Base-by-base conservation (phyloP, 2,888 invertebrate genomes). In the Digitonthophagus gazella region DNA sequence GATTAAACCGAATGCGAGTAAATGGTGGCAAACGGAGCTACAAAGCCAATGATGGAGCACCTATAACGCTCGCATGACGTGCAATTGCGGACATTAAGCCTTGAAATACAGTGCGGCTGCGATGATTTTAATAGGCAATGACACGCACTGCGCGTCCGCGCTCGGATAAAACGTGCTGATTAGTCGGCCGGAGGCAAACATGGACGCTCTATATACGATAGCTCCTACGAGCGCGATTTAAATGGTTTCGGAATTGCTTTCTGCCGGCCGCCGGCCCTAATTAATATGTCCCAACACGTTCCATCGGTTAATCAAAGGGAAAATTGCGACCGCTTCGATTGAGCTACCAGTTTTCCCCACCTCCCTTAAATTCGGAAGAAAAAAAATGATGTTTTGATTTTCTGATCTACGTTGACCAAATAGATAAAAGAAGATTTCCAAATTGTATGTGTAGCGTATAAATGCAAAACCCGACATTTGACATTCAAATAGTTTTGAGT, bases 81-180 rank as follows among this genome's bases (percentile, higher is more conserved):
- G 78, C 78, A 79, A 78, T 61, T 65, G 78, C 80, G 75, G 77
- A 77, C 78, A 78, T 79, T 78, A 78, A 77, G 78, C 76, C 61
- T 61, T 77, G 77, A 78, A 79, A 78, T 78, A 77, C 75, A 76
- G 70, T 72, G 73, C 66, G 19, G 61, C 68, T 71, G 76, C 76
- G 78, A 80, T 80, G 80, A 80, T 80, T 80, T 80, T 80, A 81
- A 81, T 81, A 80, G 80, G 80, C 80, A 80, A 80, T 80, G 81
- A 81, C 80, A 80, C 80, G 80, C 78, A 78, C 55, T 63, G 69
- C 64, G 71, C 77, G 77, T 78, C 79, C 77, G 77, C 76, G 78
- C 78, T 75, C 76, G 77, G 76, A 79, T 79, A 80, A 81, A 80
- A 81, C 81, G 80, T 80, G 80, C 81, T 80, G 80, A 81, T 81